These are phyloP conservation scores for Parazoanthus darwini DNA, from an alignment of 92 coral and sea anemone genomes.

Conservation along the genomic window DNA sequence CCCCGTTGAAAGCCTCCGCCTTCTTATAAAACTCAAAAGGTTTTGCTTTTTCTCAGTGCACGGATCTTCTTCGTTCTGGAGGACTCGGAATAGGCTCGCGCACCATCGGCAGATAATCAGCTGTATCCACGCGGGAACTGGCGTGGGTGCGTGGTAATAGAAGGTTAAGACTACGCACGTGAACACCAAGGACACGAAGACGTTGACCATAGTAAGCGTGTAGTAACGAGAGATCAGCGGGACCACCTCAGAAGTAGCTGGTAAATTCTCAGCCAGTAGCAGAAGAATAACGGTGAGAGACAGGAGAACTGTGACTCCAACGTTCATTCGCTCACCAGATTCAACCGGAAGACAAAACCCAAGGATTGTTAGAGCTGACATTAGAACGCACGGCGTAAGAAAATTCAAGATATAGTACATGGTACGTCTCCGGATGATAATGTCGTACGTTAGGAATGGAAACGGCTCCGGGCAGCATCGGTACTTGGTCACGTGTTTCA, in stretches of 20 bases:
- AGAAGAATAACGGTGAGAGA: slow-evolving; percentile 82
- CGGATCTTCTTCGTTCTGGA: slow-evolving; percentile 33
- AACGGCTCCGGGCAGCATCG: slow-evolving; percentile 90
- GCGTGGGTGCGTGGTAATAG: slow-evolving; percentile 87
- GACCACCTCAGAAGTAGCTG: slow-evolving; percentile 93
- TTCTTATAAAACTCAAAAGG: slow-evolving; percentile 24
- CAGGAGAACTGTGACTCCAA: slow-evolving; percentile 82
- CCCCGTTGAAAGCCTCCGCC: slow-evolving; percentile 58
- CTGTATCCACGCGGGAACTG: slow-evolving; percentile 88
- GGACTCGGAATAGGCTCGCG: slow-evolving; percentile 67
- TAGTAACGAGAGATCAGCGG: slow-evolving; percentile 90
- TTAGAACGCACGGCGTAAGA: slow-evolving; percentile 81
- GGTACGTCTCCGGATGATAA: slow-evolving; percentile 78
- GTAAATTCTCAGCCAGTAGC: slow-evolving; percentile 85
- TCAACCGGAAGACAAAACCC: slow-evolving; percentile 89
- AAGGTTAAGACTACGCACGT: slow-evolving; percentile 87
- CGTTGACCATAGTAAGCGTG: slow-evolving; percentile 56
- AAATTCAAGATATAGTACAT: slow-evolving; percentile 88
- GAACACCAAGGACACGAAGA: slow-evolving; percentile 74
- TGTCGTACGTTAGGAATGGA: slow-evolving; percentile 74
- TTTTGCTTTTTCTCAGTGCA: slow-evolving; percentile 27
- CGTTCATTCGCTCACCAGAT: slow-evolving; percentile 93
- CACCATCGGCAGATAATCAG: slow-evolving; percentile 80
- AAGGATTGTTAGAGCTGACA: slow-evolving; percentile 86
- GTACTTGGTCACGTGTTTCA: slow-evolving; percentile 71